Conservation (phyloP, 2,113 vertebrate species). For the Tylochromis polylepis region DNA sequence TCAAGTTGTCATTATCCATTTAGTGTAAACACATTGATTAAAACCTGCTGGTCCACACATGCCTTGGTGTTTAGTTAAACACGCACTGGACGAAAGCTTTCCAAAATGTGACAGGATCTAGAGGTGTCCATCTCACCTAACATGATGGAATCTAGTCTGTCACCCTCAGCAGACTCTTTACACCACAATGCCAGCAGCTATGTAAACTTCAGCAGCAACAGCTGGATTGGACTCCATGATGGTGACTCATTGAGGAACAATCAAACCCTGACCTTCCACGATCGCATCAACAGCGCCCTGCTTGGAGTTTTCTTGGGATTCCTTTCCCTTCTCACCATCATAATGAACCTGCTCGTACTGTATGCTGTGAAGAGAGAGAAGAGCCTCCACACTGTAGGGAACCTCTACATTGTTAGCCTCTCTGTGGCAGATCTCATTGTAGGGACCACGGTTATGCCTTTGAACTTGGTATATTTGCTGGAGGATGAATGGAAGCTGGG, state of each 20-base stretch:
- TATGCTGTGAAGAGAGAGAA: constrained; percentile 84
- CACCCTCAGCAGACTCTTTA: constrained; percentile 7
- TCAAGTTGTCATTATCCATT: background rate
- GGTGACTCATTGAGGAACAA: constrained; percentile 4
- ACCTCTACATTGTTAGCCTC: constrained; percentile 92
- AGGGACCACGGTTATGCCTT: constrained; percentile 88
- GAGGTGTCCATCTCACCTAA: constrained; percentile 1
- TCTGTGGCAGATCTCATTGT: constrained; percentile 89
- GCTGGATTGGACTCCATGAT: background rate
- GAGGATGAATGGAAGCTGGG: constrained; percentile 78
- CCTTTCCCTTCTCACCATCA: constrained; percentile 82
- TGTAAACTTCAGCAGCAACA: constrained; percentile 25
- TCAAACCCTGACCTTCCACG: constrained; percentile 38
- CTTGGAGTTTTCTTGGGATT: constrained; percentile 80
- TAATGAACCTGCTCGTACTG: constrained; percentile 90
- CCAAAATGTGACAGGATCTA: constrained; percentile 47
- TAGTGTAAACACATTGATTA: background rate
- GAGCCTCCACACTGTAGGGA: constrained; percentile 91
- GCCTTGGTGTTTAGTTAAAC: background rate
- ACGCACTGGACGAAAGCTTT: background rate
- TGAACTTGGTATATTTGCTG: constrained; percentile 84
- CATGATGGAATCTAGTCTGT: constrained; percentile 50
- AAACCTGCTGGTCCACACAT: background rate
- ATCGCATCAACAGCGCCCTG: constrained; percentile 55
- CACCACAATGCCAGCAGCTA: background rate